Conservation (phyloP, 2,113 vertebrate genomes). For the Oxyura jamaicensis region DNA sequence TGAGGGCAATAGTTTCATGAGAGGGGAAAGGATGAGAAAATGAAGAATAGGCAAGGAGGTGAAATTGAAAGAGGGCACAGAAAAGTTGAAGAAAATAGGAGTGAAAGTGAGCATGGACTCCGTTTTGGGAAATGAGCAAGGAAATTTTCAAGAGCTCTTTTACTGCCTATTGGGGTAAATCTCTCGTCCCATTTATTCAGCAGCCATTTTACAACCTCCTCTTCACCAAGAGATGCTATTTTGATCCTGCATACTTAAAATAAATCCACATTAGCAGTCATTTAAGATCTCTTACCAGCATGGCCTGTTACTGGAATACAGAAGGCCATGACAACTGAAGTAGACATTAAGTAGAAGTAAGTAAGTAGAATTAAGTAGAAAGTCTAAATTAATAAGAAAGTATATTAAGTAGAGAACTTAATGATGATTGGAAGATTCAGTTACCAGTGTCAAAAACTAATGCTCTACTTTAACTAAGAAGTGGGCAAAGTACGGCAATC, state of each 20-base stretch:
- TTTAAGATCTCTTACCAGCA: not conserved
- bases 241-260: not conserved
- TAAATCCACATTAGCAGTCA: not conserved
- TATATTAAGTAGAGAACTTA: not conserved
- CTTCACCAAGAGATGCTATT: not conserved
- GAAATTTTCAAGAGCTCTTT: not conserved
- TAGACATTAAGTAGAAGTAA: too few relatives aligned
- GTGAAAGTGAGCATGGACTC: not conserved
- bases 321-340: too few relatives aligned
- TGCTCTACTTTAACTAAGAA: not conserved
- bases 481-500: not conserved
- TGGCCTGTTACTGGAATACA: not conserved
- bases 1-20: slow-evolving; percentile 15
- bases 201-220: not conserved
- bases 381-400: too few relatives aligned
- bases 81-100: not conserved
- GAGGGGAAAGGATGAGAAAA: not conserved
- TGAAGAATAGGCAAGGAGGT: not conserved
- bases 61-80: not conserved
- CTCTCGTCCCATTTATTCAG: not conserved
- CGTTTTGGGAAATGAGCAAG: not conserved
- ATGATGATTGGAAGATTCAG: not conserved
- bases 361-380: too few relatives aligned
- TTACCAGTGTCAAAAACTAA: not conserved
- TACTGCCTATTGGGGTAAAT: not conserved